A percentile compares a stretch with the other conserved stretches of the same genome.
Conservation (phyloP, 2,888 invertebrate species). For the Acleris holmiana region DNA sequence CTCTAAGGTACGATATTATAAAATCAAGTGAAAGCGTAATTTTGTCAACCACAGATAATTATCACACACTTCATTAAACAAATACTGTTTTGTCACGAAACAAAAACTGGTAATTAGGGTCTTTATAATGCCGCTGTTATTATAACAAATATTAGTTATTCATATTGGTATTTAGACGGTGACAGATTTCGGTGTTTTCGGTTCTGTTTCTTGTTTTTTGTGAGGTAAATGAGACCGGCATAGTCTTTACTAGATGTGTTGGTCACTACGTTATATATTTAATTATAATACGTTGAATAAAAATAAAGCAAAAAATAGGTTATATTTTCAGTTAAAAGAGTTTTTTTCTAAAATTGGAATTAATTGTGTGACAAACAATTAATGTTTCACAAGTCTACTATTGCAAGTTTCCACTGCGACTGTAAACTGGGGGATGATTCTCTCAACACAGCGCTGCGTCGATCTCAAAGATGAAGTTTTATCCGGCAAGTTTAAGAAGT, state of each 20-base stretch:
- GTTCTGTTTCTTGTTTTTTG: conserved; percentile 22
- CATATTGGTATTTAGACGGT: conserved; percentile 43
- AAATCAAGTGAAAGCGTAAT: not conserved
- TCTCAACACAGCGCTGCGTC: too few species aligned
- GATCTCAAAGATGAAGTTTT: too few species aligned
- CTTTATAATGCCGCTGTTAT: conserved; percentile 48
- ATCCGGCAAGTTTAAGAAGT: too few species aligned
- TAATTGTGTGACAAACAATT: too few species aligned
- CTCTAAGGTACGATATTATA: not conserved
- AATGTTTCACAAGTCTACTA: too few species aligned
- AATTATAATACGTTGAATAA: too few species aligned
- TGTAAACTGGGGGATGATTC: too few species aligned
- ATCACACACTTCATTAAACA: conserved; percentile 55
- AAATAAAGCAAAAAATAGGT: too few species aligned
- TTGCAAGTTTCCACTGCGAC: too few species aligned
- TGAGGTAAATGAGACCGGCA: not conserved
- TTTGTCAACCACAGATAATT: conserved; percentile 39
- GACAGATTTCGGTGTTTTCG: conserved; percentile 46
- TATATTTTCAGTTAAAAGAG: too few species aligned
- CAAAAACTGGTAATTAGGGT: conserved; percentile 51
- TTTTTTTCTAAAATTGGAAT: too few species aligned
- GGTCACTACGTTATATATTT: too few species aligned
- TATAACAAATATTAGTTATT: conserved; percentile 59
- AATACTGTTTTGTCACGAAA: conserved; percentile 60
- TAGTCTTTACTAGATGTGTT: not conserved